Evolutionary conservation across 2,797 vertebrate species (phyloP).

Genomic region (Anguilla obscura): DNA sequence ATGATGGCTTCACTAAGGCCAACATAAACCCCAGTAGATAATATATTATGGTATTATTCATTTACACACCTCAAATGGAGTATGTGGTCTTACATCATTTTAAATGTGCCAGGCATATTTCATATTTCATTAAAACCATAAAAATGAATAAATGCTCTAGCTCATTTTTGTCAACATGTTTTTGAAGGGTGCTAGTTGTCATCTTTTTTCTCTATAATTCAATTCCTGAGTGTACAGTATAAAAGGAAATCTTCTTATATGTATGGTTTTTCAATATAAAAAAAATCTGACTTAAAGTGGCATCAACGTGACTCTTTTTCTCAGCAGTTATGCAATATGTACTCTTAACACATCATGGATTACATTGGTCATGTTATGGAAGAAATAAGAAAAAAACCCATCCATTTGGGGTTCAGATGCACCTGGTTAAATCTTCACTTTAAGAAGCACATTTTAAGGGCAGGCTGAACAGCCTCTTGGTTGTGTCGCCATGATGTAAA

Average conservation of each 20-base stretch:
- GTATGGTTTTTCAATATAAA: background rate
- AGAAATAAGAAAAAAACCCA: background rate
- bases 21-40: too few species aligned
- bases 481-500: background rate
- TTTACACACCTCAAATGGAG: background rate
- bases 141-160: background rate
- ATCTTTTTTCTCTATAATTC: background rate
- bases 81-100: background rate
- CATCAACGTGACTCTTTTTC: slow-evolving; percentile 14
- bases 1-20: background rate
- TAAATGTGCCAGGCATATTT: background rate
- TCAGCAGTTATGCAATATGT: background rate
- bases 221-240: background rate
- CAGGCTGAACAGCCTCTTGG: background rate
- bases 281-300: background rate
- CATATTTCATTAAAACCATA: background rate
- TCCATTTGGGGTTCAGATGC: background rate
- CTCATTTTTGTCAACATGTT: background rate
- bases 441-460: background rate
- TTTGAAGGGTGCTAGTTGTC: background rate
- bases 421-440: background rate
- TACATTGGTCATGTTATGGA: background rate
- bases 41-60: background rate
- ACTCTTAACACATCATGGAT: background rate
- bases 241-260: background rate